Evolutionary conservation across 2,888 invertebrate species (phyloP).

Genomic region (Leptopterna dolabrata): DNA sequence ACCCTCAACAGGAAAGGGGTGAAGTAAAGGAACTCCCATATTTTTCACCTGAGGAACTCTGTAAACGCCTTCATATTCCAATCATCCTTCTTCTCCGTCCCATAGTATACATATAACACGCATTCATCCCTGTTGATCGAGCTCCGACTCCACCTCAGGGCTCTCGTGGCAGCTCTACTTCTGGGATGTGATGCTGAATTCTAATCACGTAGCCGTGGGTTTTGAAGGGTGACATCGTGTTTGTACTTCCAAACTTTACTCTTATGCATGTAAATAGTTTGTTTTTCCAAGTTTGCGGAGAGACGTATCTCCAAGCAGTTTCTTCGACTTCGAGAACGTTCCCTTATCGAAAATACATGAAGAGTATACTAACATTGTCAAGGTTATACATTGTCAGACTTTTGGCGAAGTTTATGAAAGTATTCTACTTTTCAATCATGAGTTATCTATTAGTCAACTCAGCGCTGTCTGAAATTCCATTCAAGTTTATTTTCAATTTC

Average conservation of each 20-base stretch:
- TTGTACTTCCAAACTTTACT: slow-evolving; percentile 35
- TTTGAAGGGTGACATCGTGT: slow-evolving; percentile 49
- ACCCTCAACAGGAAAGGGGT: no score
- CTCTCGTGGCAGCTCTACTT: neutral
- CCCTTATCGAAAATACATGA: neutral
- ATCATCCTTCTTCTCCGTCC: neutral
- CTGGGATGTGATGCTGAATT: neutral
- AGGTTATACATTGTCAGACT: no score
- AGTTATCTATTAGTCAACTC: no score
- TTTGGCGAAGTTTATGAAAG: no score
- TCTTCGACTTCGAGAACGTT: neutral
- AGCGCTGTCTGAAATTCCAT: no score
- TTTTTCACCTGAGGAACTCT: neutral
- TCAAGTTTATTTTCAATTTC: no score
- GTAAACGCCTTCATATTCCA: neutral
- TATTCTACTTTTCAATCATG: no score
- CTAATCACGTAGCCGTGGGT: slow-evolving; percentile 41
- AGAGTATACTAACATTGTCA: neutral
- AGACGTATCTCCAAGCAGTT: neutral
- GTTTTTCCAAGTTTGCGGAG: slow-evolving; percentile 9
- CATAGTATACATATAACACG: slow-evolving; percentile 1
- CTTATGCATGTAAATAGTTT: slow-evolving; percentile 49
- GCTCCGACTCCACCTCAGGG: neutral
- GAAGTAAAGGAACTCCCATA: neutral
- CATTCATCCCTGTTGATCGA: slow-evolving; percentile 5